phyloP scores from a whole-genome alignment of 2,888 invertebrate species.

The Latrodectus hesperus region DNA sequence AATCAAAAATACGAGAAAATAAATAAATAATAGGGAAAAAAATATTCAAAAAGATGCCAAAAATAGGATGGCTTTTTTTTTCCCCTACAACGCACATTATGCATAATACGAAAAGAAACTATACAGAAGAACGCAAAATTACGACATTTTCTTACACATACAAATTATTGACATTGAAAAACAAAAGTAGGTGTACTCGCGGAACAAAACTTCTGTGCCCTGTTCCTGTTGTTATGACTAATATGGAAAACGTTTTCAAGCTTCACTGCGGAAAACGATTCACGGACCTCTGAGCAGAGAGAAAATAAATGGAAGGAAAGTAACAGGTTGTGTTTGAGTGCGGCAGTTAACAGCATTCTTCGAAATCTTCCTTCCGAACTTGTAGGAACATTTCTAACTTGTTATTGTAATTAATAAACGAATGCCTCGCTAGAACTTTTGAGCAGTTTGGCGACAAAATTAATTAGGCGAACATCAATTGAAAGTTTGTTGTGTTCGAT shows the following conservation, averaged over 20 bases:
- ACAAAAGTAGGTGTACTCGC: conserved; percentile 35
- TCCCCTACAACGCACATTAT: too few species aligned
- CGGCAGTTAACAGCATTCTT: not conserved
- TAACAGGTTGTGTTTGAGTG: not conserved
- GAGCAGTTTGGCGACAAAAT: too few species aligned
- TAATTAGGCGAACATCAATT: too few species aligned
- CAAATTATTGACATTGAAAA: conserved; percentile 60
- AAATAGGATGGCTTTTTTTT: too few species aligned
- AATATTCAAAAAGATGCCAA: too few species aligned
- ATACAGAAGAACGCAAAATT: not conserved
- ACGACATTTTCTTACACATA: conserved; percentile 6
- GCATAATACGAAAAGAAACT: too few species aligned
- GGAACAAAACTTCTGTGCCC: conserved; percentile 4
- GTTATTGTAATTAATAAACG: too few species aligned
- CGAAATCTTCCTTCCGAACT: not conserved
- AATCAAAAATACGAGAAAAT: too few species aligned
- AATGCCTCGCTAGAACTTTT: too few species aligned
- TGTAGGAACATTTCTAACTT: not conserved
- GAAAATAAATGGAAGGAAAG: not conserved
- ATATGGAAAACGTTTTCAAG: conserved; percentile 54
- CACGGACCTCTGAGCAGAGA: not conserved
- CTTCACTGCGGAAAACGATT: conserved; percentile 28
- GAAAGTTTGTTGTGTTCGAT: too few species aligned
- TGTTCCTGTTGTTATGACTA: conserved; percentile 44
- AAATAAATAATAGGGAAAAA: too few species aligned